Evolutionary conservation across 2,888 invertebrate species (phyloP).

Genomic region (Eurois occulta): DNA sequence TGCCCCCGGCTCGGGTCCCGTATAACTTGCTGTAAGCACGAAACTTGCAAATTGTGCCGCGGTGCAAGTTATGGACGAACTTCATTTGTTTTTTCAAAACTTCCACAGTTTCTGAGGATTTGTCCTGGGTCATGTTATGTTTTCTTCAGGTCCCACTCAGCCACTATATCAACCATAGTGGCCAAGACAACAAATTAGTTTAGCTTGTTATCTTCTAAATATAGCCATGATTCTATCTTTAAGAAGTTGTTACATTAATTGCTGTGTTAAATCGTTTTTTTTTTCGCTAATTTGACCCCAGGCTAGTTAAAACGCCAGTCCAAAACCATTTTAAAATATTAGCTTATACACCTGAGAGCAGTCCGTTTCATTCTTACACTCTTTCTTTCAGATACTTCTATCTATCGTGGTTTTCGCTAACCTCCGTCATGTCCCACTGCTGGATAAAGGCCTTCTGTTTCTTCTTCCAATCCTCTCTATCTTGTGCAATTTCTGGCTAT

Average conservation of each 20-base stretch:
- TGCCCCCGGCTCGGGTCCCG: slow-evolving; percentile 46
- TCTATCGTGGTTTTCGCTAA: background rate
- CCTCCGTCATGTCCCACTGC: background rate
- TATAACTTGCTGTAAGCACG: slow-evolving; percentile 62
- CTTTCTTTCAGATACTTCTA: background rate
- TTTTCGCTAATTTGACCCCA: background rate
- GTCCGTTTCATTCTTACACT: background rate
- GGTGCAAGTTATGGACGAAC: slow-evolving; percentile 24
- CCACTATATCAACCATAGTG: background rate
- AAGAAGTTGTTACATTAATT: background rate
- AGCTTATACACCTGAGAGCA: background rate
- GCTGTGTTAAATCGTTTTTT: background rate
- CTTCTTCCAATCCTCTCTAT: background rate
- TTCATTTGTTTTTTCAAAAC: background rate
- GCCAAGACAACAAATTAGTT: background rate
- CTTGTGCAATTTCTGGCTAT: background rate
- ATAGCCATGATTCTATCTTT: background rate
- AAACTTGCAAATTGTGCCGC: slow-evolving; percentile 56
- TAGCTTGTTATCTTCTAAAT: background rate
- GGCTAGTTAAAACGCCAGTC: background rate
- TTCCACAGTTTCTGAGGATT: background rate
- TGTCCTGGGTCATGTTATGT: background rate
- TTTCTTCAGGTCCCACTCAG: background rate
- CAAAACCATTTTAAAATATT: background rate
- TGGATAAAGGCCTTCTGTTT: background rate